Conservation (phyloP, 2,797 vertebrate genomes). For the Choloepus didactylus region DNA sequence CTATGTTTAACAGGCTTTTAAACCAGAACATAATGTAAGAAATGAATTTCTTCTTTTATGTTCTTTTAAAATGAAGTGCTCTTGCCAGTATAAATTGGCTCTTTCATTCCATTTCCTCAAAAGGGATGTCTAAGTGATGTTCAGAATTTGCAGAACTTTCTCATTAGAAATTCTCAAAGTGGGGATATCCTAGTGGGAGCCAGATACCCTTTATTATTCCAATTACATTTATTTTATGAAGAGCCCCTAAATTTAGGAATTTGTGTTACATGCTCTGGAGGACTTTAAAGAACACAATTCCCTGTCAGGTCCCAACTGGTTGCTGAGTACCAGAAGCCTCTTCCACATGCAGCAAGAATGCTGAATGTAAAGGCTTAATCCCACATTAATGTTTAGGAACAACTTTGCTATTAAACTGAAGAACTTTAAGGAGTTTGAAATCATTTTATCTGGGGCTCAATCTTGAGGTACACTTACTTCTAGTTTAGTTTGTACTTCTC, state of each 20-base stretch:
- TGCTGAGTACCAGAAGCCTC: background rate
- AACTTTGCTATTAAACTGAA: background rate
- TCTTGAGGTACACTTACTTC: background rate
- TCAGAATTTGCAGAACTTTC: background rate
- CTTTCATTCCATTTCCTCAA: background rate
- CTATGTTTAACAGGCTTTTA: background rate
- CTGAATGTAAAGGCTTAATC: background rate
- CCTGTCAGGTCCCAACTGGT: background rate
- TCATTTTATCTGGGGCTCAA: background rate
- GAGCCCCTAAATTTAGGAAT: background rate
- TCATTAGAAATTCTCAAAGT: background rate
- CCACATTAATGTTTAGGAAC: background rate
- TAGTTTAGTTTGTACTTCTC: background rate
- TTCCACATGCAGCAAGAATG: background rate
- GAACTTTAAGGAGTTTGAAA: background rate
- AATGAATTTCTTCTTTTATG: background rate
- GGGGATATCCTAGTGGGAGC: background rate
- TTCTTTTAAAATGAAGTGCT: background rate
- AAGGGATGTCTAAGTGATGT: background rate
- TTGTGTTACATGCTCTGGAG: background rate
- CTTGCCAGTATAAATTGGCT: background rate
- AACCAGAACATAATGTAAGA: background rate
- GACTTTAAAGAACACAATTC: background rate
- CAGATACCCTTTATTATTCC: background rate
- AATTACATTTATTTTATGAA: background rate